phyloP scores from a whole-genome alignment of 30 jellyfish, hydroid and myxozoan species.

The Sanderia malayensis region DNA sequence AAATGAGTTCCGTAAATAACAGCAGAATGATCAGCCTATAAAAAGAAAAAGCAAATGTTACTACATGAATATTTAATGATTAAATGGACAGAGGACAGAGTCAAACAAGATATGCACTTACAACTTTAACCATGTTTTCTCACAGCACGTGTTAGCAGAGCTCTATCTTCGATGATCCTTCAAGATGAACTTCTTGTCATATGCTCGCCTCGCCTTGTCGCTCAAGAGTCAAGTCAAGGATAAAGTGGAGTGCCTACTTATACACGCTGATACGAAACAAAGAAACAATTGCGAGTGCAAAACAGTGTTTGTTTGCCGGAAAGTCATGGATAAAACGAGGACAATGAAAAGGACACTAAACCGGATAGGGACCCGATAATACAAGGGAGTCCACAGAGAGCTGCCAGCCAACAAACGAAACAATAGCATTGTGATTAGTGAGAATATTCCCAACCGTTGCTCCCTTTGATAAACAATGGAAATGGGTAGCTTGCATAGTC shows the following conservation, averaged over 20 bases:
- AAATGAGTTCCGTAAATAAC: constrained; percentile 83
- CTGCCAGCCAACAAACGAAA: neutral
- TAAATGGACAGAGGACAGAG: no score
- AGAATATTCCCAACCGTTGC: neutral
- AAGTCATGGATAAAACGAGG: neutral
- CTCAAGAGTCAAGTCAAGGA: no score
- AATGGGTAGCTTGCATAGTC: neutral
- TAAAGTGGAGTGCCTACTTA: no score
- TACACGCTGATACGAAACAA: no score
- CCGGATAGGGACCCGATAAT: constrained; percentile 11
- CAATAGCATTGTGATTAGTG: neutral
- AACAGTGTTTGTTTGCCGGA: neutral
- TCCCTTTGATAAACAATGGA: neutral
- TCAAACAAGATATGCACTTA: no score
- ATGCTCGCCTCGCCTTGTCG: no score
- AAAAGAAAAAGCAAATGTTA: neutral
- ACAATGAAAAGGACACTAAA: neutral
- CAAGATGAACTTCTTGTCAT: no score
- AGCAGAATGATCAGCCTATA: constrained; percentile 84
- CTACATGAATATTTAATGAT: no score
- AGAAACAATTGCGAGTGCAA: neutral
- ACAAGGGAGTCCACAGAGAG: neutral
- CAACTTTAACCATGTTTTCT: no score
- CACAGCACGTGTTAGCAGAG: no score
- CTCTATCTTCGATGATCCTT: no score